Percentiles rank a stretch among this genome's conserved stretches.
These are phyloP conservation scores for Hemichromis elongatus DNA, from an alignment of 2,113 vertebrate species.

Conservation along the genomic window DNA sequence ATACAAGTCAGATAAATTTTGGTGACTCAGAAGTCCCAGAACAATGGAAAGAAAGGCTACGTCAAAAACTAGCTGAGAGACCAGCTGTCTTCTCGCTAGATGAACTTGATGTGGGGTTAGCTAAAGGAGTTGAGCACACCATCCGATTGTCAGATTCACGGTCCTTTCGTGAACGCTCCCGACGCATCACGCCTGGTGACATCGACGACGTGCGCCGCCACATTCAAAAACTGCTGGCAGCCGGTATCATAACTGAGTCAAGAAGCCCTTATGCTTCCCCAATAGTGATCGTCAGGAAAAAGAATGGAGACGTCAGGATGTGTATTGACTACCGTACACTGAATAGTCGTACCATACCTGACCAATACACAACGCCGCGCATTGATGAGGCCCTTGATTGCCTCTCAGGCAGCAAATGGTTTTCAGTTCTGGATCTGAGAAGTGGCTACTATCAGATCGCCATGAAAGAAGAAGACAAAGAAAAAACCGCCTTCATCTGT, in stretches of 20 bases:
- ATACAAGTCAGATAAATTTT: not conserved
- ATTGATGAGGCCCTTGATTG: not conserved
- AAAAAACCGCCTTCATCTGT: no score
- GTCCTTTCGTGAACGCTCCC: not conserved
- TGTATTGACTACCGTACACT: not conserved
- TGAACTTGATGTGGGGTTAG: not conserved
- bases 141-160: not conserved
- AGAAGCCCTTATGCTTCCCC: not conserved
- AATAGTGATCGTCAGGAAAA: not conserved
- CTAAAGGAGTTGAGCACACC: not conserved
- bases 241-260: not conserved
- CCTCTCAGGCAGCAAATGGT: not conserved
- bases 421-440: not conserved
- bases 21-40: not conserved
- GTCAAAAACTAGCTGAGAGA: not conserved
- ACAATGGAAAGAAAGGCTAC: not conserved
- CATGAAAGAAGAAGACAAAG: no score
- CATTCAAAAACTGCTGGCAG: not conserved
- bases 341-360: not conserved
- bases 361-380: not conserved
- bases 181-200: not conserved
- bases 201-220: not conserved
- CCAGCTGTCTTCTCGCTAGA: not conserved
- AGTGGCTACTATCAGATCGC: not conserved
- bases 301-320: not conserved